These are phyloP conservation scores for Chrysomela aeneicollis DNA, from an alignment of 2,888 invertebrate species.

Conservation along the genomic window DNA sequence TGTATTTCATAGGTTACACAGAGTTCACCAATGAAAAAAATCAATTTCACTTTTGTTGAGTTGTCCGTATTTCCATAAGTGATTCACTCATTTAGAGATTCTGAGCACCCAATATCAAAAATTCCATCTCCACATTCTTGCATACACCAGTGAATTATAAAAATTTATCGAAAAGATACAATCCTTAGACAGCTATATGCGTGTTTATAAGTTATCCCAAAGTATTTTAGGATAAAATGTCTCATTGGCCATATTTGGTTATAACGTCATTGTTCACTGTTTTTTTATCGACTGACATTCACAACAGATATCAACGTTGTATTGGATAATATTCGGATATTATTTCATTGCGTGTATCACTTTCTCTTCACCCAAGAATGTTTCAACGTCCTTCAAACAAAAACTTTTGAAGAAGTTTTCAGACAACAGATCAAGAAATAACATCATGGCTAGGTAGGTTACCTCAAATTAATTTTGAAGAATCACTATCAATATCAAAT, in stretches of 20 bases:
- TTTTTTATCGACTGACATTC: slow-evolving; percentile 31
- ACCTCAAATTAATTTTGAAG: too few relatives aligned
- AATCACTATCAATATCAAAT: too few relatives aligned
- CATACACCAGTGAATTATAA: background rate
- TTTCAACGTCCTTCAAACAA: too few relatives aligned
- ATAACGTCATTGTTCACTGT: slow-evolving; percentile 35
- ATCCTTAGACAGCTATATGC: background rate
- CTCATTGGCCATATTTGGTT: slow-evolving; percentile 36
- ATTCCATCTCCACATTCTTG: background rate
- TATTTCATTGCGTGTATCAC: slow-evolving; percentile 8
- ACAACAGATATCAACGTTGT: slow-evolving; percentile 23
- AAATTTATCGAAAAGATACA: background rate
- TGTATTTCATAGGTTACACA: too few relatives aligned
- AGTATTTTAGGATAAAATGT: slow-evolving; percentile 38
- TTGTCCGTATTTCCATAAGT: too few relatives aligned
- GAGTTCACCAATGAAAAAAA: too few relatives aligned
- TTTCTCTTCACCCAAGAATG: background rate
- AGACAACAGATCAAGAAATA: too few relatives aligned
- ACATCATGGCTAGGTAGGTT: too few relatives aligned
- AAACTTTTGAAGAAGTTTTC: too few relatives aligned
- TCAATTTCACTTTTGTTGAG: too few relatives aligned
- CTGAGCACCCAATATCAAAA: too few relatives aligned
- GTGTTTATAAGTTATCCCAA: slow-evolving; percentile 27
- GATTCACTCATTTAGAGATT: too few relatives aligned
- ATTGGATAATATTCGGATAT: slow-evolving; percentile 21